Evolutionary conservation across 2,113 vertebrate genomes (phyloP).

Genomic region (Oceanodroma tethys): DNA sequence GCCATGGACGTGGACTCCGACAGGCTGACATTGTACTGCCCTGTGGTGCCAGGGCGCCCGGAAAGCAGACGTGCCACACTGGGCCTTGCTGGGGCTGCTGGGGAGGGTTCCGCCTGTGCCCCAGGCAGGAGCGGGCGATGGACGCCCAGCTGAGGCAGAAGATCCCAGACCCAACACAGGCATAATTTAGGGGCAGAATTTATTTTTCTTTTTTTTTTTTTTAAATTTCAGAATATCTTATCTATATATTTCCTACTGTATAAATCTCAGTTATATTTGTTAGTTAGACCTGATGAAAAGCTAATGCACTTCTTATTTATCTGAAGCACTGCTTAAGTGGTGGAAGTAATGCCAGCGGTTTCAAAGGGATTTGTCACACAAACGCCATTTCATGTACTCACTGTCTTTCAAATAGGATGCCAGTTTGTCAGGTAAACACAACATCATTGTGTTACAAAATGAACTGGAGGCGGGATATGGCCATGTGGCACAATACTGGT

Average conservation of each 20-base stretch:
- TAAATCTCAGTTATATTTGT: background rate
- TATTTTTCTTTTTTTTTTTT: background rate
- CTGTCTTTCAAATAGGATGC: background rate
- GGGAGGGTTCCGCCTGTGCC: fast-evolving
- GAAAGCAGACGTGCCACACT: fast-evolving
- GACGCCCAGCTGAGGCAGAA: background rate
- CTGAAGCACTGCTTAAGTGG: background rate
- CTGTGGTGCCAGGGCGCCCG: fast-evolving
- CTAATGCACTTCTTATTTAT: background rate
- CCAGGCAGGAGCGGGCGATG: fast-evolving
- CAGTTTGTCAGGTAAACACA: background rate
- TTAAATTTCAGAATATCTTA: background rate
- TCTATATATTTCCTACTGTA: background rate
- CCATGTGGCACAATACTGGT: background rate
- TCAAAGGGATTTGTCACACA: background rate
- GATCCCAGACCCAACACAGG: background rate
- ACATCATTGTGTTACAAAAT: background rate
- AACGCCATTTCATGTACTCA: fast-evolving
- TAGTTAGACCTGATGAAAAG: background rate
- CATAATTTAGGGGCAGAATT: background rate
- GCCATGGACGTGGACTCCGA: fast-evolving
- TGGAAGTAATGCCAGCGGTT: background rate
- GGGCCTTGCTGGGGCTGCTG: background rate
- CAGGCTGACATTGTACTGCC: fast-evolving
- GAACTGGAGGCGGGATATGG: background rate